A percentile compares a stretch with the other conserved stretches of the same genome.
Conservation (phyloP, 92 coral and sea anemone species). For the Plumapathes pennacea region DNA sequence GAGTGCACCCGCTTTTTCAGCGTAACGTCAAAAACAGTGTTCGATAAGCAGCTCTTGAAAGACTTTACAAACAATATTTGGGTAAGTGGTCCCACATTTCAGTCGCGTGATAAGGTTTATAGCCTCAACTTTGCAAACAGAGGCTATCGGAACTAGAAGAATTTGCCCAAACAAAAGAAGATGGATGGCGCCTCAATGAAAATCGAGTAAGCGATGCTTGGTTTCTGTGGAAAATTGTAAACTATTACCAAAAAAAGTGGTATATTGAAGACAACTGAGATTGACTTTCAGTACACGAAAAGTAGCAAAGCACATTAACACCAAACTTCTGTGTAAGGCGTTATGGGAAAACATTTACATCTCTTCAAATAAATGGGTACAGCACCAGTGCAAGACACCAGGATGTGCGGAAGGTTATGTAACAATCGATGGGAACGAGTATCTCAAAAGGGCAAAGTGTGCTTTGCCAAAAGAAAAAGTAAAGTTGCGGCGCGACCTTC, state of each 20-base stretch:
- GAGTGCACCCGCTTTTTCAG: conserved; percentile 24
- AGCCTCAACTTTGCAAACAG: conserved; percentile 39
- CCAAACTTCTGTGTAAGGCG: conserved; percentile 26
- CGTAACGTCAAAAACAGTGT: conserved; percentile 61
- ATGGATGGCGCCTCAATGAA: conserved; percentile 49
- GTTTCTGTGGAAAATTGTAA: conserved; percentile 39
- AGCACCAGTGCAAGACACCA: conserved; percentile 42
- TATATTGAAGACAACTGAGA: too few relatives aligned
- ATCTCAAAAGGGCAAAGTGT: conserved; percentile 64
- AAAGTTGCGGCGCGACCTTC: conserved; percentile 55
- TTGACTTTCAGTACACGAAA: too few relatives aligned
- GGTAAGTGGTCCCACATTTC: conserved; percentile 53
- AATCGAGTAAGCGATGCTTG: conserved; percentile 56
- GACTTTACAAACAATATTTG: conserved; percentile 61
- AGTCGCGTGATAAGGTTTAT: conserved; percentile 61
- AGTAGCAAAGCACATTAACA: conserved; percentile 29
- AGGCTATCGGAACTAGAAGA: conserved; percentile 35
- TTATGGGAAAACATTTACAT: conserved; percentile 36
- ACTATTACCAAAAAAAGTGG: conserved; percentile 12
- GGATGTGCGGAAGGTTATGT: conserved; percentile 67
- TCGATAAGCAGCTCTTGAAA: conserved; percentile 33
- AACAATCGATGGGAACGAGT: conserved; percentile 75
- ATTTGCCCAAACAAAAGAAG: conserved; percentile 39
- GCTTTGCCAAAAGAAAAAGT: conserved; percentile 62
- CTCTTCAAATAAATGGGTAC: conserved; percentile 30